These are phyloP conservation scores for Amia ocellicauda DNA, from an alignment of 2,113 vertebrate genomes.

Conservation along the genomic window DNA sequence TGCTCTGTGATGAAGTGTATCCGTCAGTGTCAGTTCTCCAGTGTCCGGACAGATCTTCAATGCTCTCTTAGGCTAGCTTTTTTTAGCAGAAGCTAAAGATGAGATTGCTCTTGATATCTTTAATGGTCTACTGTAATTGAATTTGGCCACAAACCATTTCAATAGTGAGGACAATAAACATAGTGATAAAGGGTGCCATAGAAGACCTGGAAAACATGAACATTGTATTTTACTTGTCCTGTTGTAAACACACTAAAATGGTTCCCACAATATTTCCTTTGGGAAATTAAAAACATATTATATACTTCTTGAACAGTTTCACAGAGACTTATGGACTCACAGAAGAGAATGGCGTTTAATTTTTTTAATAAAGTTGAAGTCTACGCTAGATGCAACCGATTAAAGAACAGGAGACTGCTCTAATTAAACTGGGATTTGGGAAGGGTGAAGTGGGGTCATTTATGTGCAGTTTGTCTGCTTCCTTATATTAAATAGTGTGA, in stretches of 20 bases:
- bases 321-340: conserved; percentile 52
- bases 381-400: conserved; percentile 50
- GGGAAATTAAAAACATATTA: conserved; percentile 77
- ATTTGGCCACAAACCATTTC: too few species aligned
- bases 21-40: too few species aligned
- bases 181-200: too few species aligned
- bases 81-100: too few species aligned
- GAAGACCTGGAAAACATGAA: conserved; percentile 37
- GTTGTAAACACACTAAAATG: conserved; percentile 51
- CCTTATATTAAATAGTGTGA: neutral
- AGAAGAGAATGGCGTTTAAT: conserved; percentile 55
- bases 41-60: too few species aligned
- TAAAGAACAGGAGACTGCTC: conserved; percentile 57
- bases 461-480: conserved; percentile 68
- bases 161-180: too few species aligned
- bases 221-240: conserved; percentile 51
- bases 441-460: conserved; percentile 53
- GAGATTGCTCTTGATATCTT: too few species aligned
- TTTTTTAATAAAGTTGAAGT: conserved; percentile 66
- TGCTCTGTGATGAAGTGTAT: too few species aligned
- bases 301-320: conserved; percentile 54
- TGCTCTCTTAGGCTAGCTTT: too few species aligned
- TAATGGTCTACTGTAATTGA: too few species aligned
- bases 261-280: conserved; percentile 52
- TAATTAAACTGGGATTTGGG: conserved; percentile 71